These are phyloP conservation scores for Coptotermes formosanus DNA, from an alignment of 1,140 invertebrate species.

Conservation along the genomic window DNA sequence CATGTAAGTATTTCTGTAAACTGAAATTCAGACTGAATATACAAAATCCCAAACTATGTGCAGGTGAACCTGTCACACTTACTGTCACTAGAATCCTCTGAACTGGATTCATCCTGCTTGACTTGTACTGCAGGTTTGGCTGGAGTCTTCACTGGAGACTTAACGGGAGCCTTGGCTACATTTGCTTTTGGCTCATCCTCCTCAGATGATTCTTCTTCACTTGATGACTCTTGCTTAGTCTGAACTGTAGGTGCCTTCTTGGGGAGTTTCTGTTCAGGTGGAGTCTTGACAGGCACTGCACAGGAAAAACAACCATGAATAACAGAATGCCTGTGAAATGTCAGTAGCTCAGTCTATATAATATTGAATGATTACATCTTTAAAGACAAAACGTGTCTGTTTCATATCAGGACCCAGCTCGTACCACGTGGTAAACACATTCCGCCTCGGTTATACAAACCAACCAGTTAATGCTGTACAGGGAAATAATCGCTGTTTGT, in stretches of 20 bases:
- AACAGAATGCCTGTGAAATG: no score
- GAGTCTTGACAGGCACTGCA: constrained; percentile 34
- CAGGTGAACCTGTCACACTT: background rate
- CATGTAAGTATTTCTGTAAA: no score
- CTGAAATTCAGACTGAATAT: no score
- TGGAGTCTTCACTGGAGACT: constrained; percentile 36
- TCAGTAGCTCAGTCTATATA: no score
- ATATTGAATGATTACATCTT: no score
- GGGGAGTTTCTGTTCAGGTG: constrained; percentile 25
- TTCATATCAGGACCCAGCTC: no score
- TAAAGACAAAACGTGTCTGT: no score
- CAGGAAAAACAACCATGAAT: no score
- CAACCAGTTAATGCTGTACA: no score
- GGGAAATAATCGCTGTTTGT: no score
- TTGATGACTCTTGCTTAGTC: constrained; percentile 36
- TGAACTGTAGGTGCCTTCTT: constrained; percentile 30
- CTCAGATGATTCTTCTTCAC: constrained; percentile 40
- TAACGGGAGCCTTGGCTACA: constrained; percentile 36
- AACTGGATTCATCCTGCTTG: constrained; percentile 41
- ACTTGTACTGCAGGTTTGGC: constrained; percentile 33
- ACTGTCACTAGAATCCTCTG: constrained; percentile 39
- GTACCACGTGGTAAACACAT: no score
- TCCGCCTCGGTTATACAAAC: no score
- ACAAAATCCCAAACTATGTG: background rate
- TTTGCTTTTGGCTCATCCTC: constrained; percentile 41